Evolutionary conservation across 2,888 invertebrate species (phyloP).

Genomic region (Drosophila austrosaltans): DNA sequence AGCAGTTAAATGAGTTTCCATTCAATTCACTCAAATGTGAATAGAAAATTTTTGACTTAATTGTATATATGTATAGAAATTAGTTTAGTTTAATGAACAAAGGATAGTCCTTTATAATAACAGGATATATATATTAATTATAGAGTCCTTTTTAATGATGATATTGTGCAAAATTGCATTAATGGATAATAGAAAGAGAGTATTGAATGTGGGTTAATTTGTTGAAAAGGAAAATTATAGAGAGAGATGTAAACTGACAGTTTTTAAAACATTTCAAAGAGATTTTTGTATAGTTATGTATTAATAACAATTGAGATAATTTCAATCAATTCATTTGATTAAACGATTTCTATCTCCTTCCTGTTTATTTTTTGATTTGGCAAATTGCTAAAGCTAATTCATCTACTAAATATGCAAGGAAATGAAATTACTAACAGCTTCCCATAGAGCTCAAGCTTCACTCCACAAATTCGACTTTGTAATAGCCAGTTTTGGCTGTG

Average conservation of each 20-base stretch:
- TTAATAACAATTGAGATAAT: too few species aligned
- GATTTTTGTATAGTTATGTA: too few species aligned
- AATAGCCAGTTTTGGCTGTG: constrained; percentile 1
- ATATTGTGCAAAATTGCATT: not conserved
- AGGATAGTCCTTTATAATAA: not conserved
- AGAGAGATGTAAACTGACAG: too few species aligned
- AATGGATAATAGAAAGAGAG: not conserved
- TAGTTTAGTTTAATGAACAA: too few species aligned
- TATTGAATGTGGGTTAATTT: too few species aligned
- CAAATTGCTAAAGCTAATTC: constrained; percentile 47
- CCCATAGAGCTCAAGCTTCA: not conserved
- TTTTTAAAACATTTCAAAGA: too few species aligned
- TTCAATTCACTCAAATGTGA: not conserved
- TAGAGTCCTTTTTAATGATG: not conserved
- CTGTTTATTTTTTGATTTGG: constrained; percentile 34
- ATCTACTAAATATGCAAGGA: constrained; percentile 61
- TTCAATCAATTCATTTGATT: not conserved
- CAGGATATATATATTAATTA: not conserved
- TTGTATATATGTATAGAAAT: not conserved
- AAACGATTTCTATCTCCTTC: not conserved
- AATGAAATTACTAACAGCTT: constrained; percentile 59
- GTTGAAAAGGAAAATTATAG: too few species aligned
- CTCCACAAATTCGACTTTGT: constrained; percentile 38
- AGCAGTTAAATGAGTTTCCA: constrained; percentile 5
- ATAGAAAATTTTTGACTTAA: not conserved